Evolutionary conservation across 92 coral and sea anemone genomes (phyloP), one percentile per base, ranked within the genome.

Genomic region (Palythoa grandis): DNA sequence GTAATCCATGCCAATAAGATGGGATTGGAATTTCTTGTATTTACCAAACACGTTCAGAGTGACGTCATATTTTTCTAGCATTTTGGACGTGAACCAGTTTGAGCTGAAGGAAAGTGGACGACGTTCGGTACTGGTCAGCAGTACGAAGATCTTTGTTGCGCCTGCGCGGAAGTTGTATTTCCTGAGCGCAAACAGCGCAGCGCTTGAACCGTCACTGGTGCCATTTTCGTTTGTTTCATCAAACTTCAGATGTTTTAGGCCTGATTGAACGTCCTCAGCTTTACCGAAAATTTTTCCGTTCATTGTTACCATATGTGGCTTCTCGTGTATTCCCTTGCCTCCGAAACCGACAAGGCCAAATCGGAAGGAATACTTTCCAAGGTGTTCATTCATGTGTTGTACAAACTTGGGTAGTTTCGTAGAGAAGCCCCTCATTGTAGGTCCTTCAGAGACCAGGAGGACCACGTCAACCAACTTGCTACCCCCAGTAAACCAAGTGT

Each of bases 321-420:
- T 88, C 52, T 24, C 72, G 87, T 92, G 98, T 29, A 92, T 78
- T 67, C 91, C 89, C 72, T 91, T 88, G 10, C 99, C 99, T 13
- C 99, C 99, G 61, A 82, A 97, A 78, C 98, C 95, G 47, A 97
- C 93, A 19, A 97, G 92, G 20, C 98, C 99, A 83, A 95, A 97
- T 67, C 93, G 91, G 86, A 95, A 76, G 2, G 92, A 90, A 88
- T 87, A 97, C 77, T 91, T 88, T 76, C 60, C 4, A 43, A 96
- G 90, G 47, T 88, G 91, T 6, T 77, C 12, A 2, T 79, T 54
- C 39, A 97, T 83, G 17, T 86, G 88, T 47, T 76, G 67, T 24
- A 95, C 91, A 69, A 90, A 89, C 2, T 50, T 60, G 8, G 99
- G 99, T 11, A 97, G 85, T 72, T 89, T 83, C 83, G 70, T 70